These are phyloP conservation scores for Macaria liturata DNA, from an alignment of 2,888 invertebrate genomes.

Conservation along the genomic window DNA sequence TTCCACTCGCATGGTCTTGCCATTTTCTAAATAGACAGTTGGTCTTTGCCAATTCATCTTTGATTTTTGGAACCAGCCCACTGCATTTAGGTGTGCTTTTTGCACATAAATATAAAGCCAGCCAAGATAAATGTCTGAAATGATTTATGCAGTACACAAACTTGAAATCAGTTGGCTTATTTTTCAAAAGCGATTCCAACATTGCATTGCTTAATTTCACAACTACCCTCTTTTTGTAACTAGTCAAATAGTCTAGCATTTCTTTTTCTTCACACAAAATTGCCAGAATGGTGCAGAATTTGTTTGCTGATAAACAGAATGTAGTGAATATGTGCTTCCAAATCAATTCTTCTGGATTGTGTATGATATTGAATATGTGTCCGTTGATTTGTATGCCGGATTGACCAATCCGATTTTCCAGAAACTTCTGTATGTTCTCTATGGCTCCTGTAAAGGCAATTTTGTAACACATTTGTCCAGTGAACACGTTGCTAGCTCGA, in stretches of 20 bases:
- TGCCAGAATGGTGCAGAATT: constrained; percentile 73
- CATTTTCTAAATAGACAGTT: constrained; percentile 76
- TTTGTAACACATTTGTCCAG: constrained; percentile 75
- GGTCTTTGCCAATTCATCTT: constrained; percentile 60
- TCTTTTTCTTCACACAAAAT: constrained; percentile 58
- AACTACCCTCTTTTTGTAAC: constrained; percentile 70
- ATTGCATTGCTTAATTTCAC: constrained; percentile 69
- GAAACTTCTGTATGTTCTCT: constrained; percentile 58
- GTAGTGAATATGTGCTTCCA: constrained; percentile 73
- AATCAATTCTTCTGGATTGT: constrained; percentile 62
- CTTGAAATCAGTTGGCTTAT: constrained; percentile 50
- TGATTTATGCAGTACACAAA: constrained; percentile 76
- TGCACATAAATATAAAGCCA: constrained; percentile 67
- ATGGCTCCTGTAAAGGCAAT: constrained; percentile 65
- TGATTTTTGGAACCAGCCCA: constrained; percentile 56
- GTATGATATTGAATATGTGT: constrained; percentile 68
- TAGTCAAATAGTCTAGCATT: constrained; percentile 52
- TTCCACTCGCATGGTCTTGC: constrained; percentile 62
- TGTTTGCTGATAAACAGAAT: constrained; percentile 75
- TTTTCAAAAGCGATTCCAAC: constrained; percentile 55
- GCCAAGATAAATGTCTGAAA: constrained; percentile 69
- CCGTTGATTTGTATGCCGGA: constrained; percentile 70
- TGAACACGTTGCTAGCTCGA: constrained; percentile 64
- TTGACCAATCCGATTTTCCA: constrained; percentile 70
- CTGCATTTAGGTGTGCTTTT: constrained; percentile 65